Conservation (phyloP, 2,113 vertebrate genomes). For the Strix aluco region DNA sequence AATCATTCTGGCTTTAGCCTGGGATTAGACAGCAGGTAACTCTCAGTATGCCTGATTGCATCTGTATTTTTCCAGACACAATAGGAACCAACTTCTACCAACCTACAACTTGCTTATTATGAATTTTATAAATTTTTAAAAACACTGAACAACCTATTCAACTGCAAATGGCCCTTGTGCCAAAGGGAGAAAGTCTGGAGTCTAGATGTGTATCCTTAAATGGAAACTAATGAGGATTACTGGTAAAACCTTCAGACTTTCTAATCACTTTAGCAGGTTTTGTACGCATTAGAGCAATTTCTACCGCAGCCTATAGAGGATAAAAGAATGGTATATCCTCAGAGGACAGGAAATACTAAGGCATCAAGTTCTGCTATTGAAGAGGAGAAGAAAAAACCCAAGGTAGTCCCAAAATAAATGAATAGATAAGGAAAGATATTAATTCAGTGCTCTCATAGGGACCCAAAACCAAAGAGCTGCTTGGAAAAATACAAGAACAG, state of each 20-base stretch:
- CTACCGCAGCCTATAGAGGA: not conserved
- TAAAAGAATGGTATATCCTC: not conserved
- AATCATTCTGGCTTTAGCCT: not conserved
- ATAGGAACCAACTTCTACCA: not conserved
- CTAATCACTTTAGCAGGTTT: not conserved
- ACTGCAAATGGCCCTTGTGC: not conserved
- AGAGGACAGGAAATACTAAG: not conserved
- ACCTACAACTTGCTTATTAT: not conserved
- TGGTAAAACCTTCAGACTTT: not conserved
- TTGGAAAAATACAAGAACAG: not conserved
- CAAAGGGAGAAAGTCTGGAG: not conserved
- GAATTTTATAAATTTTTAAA: not conserved
- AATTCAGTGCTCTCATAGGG: not conserved
- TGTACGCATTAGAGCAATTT: not conserved
- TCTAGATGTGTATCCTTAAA: not conserved
- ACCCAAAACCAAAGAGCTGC: not conserved
- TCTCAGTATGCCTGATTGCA: not conserved
- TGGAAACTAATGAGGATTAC: not conserved
- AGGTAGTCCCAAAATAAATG: not conserved
- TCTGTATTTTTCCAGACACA: not conserved
- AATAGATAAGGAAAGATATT: not conserved
- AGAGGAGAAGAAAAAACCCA: not conserved
- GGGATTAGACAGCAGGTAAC: not conserved
- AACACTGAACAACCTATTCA: not conserved
- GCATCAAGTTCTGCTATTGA: not conserved